Evolutionary conservation across 2,888 invertebrate species (phyloP).

Genomic region (Erynnis tages): DNA sequence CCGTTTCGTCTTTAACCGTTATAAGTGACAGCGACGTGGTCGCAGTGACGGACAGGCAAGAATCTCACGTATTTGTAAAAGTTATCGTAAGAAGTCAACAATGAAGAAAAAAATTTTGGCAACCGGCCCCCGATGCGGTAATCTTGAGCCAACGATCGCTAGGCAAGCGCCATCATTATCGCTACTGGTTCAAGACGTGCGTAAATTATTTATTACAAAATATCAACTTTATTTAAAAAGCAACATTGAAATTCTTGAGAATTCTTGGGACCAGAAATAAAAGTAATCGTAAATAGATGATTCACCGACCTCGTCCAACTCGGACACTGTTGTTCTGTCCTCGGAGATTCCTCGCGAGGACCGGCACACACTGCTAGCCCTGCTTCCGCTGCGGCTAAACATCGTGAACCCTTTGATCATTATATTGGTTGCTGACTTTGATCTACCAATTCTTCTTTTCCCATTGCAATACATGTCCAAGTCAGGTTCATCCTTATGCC

Average conservation of each 20-base stretch:
- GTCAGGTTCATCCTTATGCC: slow-evolving; percentile 81
- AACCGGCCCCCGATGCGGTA: slow-evolving; percentile 49
- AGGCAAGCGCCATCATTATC: slow-evolving; percentile 45
- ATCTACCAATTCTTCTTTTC: slow-evolving; percentile 79
- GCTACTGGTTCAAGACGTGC: slow-evolving; percentile 41
- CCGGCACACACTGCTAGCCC: slow-evolving; percentile 79
- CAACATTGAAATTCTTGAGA: slow-evolving; percentile 38
- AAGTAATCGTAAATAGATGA: slow-evolving; percentile 32
- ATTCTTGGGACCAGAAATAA: slow-evolving; percentile 28
- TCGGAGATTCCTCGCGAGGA: slow-evolving; percentile 81
- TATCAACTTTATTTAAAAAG: slow-evolving; percentile 42
- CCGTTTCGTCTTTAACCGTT: slow-evolving; percentile 40
- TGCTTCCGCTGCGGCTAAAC: slow-evolving; percentile 78
- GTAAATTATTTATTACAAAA: slow-evolving; percentile 52
- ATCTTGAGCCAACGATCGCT: slow-evolving; percentile 44
- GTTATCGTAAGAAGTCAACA: slow-evolving; percentile 52
- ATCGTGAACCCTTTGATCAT: slow-evolving; percentile 91
- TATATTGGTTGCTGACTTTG: slow-evolving; percentile 90
- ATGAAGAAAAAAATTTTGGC: slow-evolving; percentile 67
- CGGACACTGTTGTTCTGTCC: slow-evolving; percentile 84
- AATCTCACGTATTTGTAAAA: slow-evolving; percentile 56
- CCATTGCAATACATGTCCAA: slow-evolving; percentile 56
- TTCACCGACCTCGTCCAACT: slow-evolving; percentile 83
- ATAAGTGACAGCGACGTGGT: slow-evolving; percentile 53
- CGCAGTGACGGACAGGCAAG: slow-evolving; percentile 49